Evolutionary conservation across 2,797 vertebrate species (phyloP).

Genomic region (Sphenodon punctatus): DNA sequence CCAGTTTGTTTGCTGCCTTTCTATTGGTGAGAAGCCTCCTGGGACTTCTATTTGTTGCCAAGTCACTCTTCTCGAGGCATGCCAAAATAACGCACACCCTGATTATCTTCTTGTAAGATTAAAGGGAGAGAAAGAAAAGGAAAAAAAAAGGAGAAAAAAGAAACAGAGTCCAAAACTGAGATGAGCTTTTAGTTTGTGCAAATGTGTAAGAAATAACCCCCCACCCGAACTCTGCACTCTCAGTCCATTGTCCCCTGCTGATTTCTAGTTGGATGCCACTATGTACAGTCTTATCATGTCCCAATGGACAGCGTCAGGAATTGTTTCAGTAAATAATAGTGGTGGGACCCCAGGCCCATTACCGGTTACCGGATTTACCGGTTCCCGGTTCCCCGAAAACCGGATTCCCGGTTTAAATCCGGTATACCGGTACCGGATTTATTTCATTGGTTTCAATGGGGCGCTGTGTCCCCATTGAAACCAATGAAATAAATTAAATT

Average conservation of each 20-base stretch:
- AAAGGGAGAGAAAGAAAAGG: neutral
- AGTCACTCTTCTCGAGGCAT: neutral
- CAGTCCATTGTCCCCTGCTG: neutral
- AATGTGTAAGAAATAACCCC: neutral
- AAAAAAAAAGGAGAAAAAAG: too few relatives aligned
- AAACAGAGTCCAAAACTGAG: fast-evolving
- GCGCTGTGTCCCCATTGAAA: too few relatives aligned
- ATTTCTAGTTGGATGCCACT: neutral
- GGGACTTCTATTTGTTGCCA: neutral
- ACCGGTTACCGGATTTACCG: too few relatives aligned
- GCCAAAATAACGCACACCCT: neutral
- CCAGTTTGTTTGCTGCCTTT: slow-evolving; percentile 10
- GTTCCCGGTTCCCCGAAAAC: too few relatives aligned
- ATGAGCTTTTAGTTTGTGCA: neutral
- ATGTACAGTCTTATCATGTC: neutral
- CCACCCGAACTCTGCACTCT: neutral
- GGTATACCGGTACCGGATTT: too few relatives aligned
- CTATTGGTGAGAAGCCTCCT: neutral
- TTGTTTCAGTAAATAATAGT: slow-evolving; percentile 1
- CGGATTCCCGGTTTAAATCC: too few relatives aligned
- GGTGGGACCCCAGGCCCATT: too few relatives aligned
- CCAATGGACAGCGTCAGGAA: neutral
- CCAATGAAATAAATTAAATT: too few relatives aligned
- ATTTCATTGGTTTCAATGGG: too few relatives aligned
- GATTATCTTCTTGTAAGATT: neutral